Base-by-base conservation (phyloP, 2,797 vertebrate genomes). In the Sandelia bainsii region DNA sequence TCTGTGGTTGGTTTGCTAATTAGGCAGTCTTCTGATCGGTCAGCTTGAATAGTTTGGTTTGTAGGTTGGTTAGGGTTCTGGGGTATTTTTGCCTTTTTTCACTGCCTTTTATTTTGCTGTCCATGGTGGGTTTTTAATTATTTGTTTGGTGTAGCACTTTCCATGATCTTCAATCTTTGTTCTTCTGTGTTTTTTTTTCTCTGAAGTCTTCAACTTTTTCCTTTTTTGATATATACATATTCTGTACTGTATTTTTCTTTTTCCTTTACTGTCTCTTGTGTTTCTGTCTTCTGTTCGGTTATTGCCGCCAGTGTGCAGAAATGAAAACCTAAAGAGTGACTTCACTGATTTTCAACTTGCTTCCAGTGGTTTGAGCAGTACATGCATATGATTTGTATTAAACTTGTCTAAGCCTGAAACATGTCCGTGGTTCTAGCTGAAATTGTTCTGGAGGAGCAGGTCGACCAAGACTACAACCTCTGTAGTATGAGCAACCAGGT, bases 231-330 rank as follows among this genome's bases (percentile, higher is more conserved):
- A 1, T n/a, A n/a, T n/a, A n/a, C n/a, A 12, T 22, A 9, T 49
- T 75, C 20, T 64, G 45, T 20, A 37, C 9, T 25, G 20, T 45
- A n/a, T 58, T 42, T 16, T 45, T 22, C 32, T 67, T 5, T 60
- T 69, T 51, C 6, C 17, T 75, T 83, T 17, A 37, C 54, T 65
- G 39, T 40, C 50, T 74, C 62, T 19, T 40, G 20, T 20, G 20
- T 11, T 50, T 40, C 5, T 37, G 65, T 74, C 63, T 40, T 63
- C 48, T 25, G 46, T 77, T 72, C 46, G 66, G 77, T 69, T 57
- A 62, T 79, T 73, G 76, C 91, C 83, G 88, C 79, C 81, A 70
- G 37, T 90, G 87, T 90, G 90, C 77, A 91, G 84, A 87, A 75
- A 84, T 52, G 32, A 58, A 84, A 77, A 75, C 70, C 70, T 70